Evolutionary conservation across 2,797 vertebrate genomes (phyloP), one percentile per base, ranked within the genome.

Genomic region (Meda fulgida): DNA sequence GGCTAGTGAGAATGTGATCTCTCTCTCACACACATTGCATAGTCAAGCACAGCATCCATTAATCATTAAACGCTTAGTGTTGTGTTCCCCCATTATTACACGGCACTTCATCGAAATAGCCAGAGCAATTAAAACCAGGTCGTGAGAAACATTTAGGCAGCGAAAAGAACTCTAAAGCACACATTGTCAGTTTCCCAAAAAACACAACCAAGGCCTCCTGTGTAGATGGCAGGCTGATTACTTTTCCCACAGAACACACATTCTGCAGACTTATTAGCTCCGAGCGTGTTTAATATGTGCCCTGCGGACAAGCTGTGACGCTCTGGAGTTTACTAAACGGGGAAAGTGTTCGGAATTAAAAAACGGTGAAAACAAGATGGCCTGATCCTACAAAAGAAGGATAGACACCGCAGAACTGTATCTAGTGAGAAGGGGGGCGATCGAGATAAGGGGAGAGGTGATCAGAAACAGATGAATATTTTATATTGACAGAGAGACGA

Each of bases 221-320:
- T 66, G 73, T 80, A 58, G 67, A 87, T 84, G 88, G 69, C 71
- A 85, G 51, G 85, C 86, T 91, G 91, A 92, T 92, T 92, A 91
- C 88, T 85, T 84, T 80, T 70, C 87, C 69, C 86, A 84, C 86
- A 86, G 87, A 92, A 91, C 89, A 88, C 91, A 89, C 88, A 91
- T 81, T 82, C 75, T 66, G 73, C 51, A 60, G 84, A 87, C 91
- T 93, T 91, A 93, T 93, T 93, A 91, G 91, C 91, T 93, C 66
- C 58, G 80, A 85, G 88, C 60, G 80, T 91, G 89, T 92, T 94
- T 93, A 94, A 91, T 92, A 93, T 93, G 92, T 89, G 82, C 86
- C 83, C 90, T 89, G 84, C 82, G 67, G 87, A 78, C 19, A 70
- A 85, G 85, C 71, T 46, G 21, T 87, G 85, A 83, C 69, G 16